Conservation (phyloP, 2,113 vertebrate species). For the Cyanoramphus novaezelandiae region DNA sequence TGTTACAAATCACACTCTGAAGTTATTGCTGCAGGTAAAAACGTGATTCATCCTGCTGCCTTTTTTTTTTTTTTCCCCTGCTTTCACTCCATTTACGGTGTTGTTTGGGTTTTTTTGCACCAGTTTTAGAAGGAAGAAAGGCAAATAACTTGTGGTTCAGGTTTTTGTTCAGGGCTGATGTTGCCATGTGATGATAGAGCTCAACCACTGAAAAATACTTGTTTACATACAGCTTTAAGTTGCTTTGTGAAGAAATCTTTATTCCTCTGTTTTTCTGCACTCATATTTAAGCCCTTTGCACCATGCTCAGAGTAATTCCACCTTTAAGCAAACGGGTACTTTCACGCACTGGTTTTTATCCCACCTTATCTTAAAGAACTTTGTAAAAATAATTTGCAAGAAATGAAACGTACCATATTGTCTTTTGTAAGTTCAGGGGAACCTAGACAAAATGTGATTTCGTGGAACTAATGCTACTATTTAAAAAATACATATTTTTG, state of each 20-base stretch:
- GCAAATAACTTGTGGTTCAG: background rate
- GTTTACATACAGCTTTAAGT: background rate
- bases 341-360: background rate
- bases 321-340: background rate
- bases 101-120: background rate
- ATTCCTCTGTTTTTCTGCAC: background rate
- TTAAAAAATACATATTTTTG: background rate
- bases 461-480: background rate
- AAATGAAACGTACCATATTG: accelerated
- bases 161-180: background rate
- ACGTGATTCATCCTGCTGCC: background rate
- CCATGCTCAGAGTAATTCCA: background rate
- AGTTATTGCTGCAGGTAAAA: background rate
- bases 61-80: background rate
- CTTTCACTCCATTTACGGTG: background rate
- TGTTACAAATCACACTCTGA: background rate
- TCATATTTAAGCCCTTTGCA: background rate
- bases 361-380: background rate
- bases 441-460: background rate
- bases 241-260: background rate
- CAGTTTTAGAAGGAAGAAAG: background rate
- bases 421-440: background rate
- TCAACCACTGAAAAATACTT: background rate
- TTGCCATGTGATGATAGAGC: background rate
- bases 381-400: background rate